These are phyloP conservation scores for Cephonodes hylas DNA, from an alignment of 2,888 invertebrate species.

Conservation along the genomic window DNA sequence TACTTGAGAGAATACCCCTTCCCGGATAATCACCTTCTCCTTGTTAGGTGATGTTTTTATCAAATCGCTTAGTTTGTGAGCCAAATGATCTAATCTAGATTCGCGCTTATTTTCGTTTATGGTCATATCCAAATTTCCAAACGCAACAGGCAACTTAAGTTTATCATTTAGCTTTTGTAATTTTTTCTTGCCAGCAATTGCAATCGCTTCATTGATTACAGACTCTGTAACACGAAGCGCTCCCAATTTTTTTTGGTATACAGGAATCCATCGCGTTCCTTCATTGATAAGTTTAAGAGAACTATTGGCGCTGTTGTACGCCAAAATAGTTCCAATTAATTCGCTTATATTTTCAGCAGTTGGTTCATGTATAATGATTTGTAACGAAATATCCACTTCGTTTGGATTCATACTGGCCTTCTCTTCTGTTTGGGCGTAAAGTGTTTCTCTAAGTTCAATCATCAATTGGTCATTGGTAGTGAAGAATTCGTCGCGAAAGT, in stretches of 20 bases:
- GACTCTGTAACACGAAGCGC: neutral
- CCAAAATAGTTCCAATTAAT: neutral
- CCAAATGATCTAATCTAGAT: neutral
- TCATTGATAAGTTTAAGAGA: neutral
- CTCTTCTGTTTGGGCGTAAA: neutral
- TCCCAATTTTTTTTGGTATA: neutral
- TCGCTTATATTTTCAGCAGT: neutral
- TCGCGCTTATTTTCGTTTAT: neutral
- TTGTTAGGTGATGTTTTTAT: neutral
- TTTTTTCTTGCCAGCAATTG: neutral
- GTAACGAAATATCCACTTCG: neutral
- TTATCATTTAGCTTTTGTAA: neutral
- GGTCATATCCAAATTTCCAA: neutral
- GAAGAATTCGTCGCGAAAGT: neutral
- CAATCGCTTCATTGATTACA: neutral
- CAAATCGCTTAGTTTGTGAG: neutral
- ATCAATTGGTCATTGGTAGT: neutral
- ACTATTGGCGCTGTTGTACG: neutral
- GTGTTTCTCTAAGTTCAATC: neutral
- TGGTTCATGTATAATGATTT: neutral
- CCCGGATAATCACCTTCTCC: neutral
- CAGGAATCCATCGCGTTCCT: neutral
- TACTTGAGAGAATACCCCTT: neutral
- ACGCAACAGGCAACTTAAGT: neutral
- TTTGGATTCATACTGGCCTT: neutral